Conservation (phyloP, 2,113 vertebrate genomes). For the Archilochus colubris region DNA sequence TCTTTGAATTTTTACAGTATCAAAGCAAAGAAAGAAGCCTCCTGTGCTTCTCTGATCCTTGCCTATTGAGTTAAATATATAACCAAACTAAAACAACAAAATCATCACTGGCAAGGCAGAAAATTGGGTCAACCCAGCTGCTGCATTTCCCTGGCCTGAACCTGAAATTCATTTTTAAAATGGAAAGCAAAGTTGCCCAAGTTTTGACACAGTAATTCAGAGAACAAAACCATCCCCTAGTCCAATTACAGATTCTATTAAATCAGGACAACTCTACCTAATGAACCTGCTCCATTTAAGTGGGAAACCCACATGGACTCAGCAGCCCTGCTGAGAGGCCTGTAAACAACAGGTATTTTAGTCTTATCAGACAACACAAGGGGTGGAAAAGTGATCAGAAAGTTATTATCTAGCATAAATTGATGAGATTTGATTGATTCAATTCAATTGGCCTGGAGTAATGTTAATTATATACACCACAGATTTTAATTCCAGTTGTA, state of each 20-base stretch:
- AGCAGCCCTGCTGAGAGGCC: neutral
- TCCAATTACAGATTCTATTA: neutral
- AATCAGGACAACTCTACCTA: neutral
- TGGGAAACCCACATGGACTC: neutral
- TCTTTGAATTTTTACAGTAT: neutral
- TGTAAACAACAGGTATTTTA: neutral
- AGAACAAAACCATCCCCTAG: neutral
- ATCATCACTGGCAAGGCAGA: neutral
- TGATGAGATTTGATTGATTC: neutral
- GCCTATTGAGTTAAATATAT: neutral
- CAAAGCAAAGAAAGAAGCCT: slow-evolving; percentile 10
- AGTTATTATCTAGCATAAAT: neutral
- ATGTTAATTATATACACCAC: neutral
- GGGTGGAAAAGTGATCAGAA: neutral
- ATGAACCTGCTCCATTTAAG: neutral
- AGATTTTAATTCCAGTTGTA: neutral
- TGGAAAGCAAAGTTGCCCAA: neutral
- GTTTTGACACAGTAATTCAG: neutral
- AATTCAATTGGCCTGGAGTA: neutral
- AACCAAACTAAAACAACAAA: neutral
- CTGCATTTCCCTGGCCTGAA: neutral
- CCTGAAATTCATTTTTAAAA: neutral
- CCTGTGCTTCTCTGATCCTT: neutral
- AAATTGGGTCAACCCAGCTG: neutral
- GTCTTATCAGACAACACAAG: neutral